phyloP scores from a whole-genome alignment of 2,113 vertebrate genomes.

The Istiophorus platypterus region DNA sequence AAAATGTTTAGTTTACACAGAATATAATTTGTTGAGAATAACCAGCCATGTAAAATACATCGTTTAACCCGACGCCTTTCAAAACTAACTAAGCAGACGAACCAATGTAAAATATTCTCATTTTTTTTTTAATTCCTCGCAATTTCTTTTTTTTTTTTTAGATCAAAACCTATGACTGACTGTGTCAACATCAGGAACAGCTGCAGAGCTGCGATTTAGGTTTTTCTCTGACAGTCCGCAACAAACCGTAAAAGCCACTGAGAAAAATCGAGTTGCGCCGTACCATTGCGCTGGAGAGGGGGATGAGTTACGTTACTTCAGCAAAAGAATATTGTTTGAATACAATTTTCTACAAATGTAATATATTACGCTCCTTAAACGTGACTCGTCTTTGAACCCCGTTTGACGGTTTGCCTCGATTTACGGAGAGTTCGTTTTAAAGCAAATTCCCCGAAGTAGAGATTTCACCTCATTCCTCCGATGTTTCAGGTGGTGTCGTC shows the following conservation, averaged over 20 bases:
- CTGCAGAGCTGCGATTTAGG: neutral
- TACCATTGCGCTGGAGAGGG: conserved; percentile 61
- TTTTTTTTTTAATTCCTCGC: neutral
- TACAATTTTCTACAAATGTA: rapidly evolving
- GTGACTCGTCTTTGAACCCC: rapidly evolving
- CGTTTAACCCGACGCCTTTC: neutral
- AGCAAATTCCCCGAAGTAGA: neutral
- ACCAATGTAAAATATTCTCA: neutral
- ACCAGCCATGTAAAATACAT: neutral
- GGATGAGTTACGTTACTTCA: neutral
- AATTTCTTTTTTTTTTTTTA: neutral
- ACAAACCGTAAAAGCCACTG: neutral
- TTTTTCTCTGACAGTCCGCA: neutral
- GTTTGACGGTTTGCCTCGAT: rapidly evolving
- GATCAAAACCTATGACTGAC: neutral
- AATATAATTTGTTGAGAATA: neutral
- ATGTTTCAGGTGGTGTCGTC: conserved; percentile 48
- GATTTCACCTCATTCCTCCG: neutral
- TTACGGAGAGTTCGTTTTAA: neutral
- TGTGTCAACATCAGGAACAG: neutral
- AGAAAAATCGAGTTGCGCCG: conserved; percentile 41
- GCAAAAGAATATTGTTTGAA: neutral
- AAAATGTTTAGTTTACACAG: neutral
- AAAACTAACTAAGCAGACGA: neutral
- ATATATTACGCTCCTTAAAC: rapidly evolving